Evolutionary conservation across 2,888 invertebrate species (phyloP).

Genomic region (Drosophila tripunctata): DNA sequence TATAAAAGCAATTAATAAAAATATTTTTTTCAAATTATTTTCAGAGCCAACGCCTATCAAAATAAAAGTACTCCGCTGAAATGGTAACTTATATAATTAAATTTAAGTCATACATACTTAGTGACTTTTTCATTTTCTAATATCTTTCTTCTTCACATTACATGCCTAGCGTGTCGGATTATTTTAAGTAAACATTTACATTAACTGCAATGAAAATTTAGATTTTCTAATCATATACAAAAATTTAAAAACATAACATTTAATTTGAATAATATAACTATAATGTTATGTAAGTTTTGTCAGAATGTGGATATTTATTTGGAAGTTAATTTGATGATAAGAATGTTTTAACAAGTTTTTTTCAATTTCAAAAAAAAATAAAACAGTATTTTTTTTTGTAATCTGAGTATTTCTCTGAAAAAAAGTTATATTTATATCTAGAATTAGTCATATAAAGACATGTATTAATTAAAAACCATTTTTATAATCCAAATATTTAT

Average conservation of each 20-base stretch:
- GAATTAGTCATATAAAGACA: not conserved
- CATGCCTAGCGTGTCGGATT: conserved; percentile 82
- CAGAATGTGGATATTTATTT: too few relatives aligned
- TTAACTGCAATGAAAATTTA: not conserved
- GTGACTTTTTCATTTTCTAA: not conserved
- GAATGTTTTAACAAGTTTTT: too few relatives aligned
- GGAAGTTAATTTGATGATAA: too few relatives aligned
- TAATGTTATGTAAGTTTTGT: too few relatives aligned
- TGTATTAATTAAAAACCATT: not conserved
- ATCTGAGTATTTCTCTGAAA: too few relatives aligned
- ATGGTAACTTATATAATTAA: conserved; percentile 74
- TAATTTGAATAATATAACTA: too few relatives aligned
- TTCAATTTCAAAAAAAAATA: too few relatives aligned
- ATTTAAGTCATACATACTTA: not conserved
- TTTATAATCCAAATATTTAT: too few relatives aligned
- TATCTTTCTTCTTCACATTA: conserved; percentile 15
- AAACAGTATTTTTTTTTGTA: too few relatives aligned
- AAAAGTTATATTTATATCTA: too few relatives aligned
- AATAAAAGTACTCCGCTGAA: conserved; percentile 82
- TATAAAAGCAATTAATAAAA: not conserved
- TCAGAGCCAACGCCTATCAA: conserved; percentile 79
- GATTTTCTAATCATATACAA: too few relatives aligned
- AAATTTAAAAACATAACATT: not conserved
- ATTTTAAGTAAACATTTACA: conserved; percentile 78
- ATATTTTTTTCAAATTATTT: conserved; percentile 21